Evolutionary conservation across 2,888 invertebrate genomes (phyloP), one percentile per base, ranked within the genome.

Genomic region (Sinhomidia bicolor): DNA sequence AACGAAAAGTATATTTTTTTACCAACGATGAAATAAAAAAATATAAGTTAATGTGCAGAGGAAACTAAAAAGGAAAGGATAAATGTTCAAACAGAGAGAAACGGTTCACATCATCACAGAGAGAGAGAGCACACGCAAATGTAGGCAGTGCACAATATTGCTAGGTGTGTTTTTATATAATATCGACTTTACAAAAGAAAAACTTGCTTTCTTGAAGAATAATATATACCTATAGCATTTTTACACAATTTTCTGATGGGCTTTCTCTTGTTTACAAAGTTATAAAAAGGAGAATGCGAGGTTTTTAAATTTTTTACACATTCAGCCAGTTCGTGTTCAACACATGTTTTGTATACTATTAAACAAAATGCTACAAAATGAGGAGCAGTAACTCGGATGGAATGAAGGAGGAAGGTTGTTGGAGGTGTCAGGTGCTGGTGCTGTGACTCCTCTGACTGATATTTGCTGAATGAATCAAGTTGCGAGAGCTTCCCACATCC

Each of bases 401-500:
- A 62, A 62, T 23, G 26, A 62, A 29, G 29, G 62, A 23, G 29
- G 62, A 62, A 26, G 68, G 68, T 68, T 68, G 68, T 68, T 36
- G 68, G 68, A 68, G 68, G 68, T 68, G 68, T 68, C 68, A 68
- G 68, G 68, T 68, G 68, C 17, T 20, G 17, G 14, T 5, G 7
- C 12, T 23, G 14, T 68, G 36, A 29, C 62, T 62, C 29, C 29
- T 62, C 29, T 62, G 26, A 10, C 9, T 26, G 26, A 23, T 17
- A 10, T 4, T n/a, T 62, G 26, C 14, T 62, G 2, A 26, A 26
- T 10, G 62, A 26, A 29, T 54, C 3, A 54, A 17, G 5, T n/a
- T 14, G 17, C 3, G 51, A 54, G 51, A 54, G 51, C 17, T 54
- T 54, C 7, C 7, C 5, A n/a, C n/a, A 26, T n/a, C n/a, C n/a